Percentiles rank a stretch among this genome's conserved stretches.
Evolutionary conservation across 2,797 vertebrate species (phyloP).

Genomic region (Acrocephalus scirpaceus): DNA sequence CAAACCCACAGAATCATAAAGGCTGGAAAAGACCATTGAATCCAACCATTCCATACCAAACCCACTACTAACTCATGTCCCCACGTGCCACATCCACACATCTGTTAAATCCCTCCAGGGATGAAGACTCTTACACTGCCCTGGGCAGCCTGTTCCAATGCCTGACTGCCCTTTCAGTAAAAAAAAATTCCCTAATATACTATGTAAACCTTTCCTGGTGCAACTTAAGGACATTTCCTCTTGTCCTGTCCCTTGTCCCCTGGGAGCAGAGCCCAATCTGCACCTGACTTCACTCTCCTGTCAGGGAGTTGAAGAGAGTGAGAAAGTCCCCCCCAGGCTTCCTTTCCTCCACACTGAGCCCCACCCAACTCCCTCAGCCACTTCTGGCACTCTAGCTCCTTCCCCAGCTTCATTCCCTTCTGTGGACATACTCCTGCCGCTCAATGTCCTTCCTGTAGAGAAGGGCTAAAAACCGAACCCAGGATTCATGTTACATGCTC

Average conservation of each 20-base stretch:
- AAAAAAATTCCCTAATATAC: not conserved
- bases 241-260: not conserved
- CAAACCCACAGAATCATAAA: not conserved
- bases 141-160: not conserved
- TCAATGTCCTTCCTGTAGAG: not conserved
- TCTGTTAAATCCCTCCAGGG: not conserved
- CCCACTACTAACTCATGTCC: not conserved
- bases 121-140: not conserved
- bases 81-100: not conserved
- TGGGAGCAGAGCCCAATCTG: not conserved
- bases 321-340: not conserved
- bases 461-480: not conserved
- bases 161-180: not conserved
- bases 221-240: not conserved
- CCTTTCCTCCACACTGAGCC: not conserved
- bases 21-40: not conserved
- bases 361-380: not conserved
- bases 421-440: not conserved
- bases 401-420: not conserved
- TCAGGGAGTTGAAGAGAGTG: not conserved
- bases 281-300: not conserved
- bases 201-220: not conserved
- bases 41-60: not conserved
- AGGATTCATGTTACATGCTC: not conserved
- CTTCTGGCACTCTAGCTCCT: not conserved